Evolutionary conservation across 1,140 invertebrate genomes (phyloP), one percentile per base, ranked within the genome.

Genomic region (Bacillus rossius): DNA sequence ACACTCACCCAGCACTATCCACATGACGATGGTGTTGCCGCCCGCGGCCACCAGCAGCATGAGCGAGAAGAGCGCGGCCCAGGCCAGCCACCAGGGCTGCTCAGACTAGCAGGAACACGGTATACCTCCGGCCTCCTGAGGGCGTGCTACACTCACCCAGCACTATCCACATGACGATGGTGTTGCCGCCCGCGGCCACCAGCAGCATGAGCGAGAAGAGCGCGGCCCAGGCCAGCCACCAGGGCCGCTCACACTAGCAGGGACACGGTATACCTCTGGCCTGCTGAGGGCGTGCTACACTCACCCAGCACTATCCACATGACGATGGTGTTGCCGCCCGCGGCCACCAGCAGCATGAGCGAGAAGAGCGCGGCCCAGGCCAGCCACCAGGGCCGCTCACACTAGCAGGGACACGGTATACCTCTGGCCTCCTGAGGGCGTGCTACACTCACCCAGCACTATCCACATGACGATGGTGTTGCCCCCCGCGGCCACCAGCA

Each of bases 401-500:
- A 70, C n/a, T n/a, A n/a, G n/a, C n/a, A n/a, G n/a, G n/a, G n/a
- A n/a, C n/a, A n/a, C n/a, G n/a, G n/a, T n/a, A n/a, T n/a, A n/a
- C n/a, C n/a, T n/a, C n/a, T n/a, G n/a, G n/a, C n/a, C n/a, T n/a
- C n/a, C n/a, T n/a, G n/a, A 56, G 13, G 5, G 17, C 26, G 20
- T 75, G 69, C 2, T 69, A 65, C 45, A 73, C 80, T 81, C 75
- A 88, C 87, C 86, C 56, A 89, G 80, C 22, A 94, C 89, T 65
- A 94, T 94, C 91, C 91, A 94, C 63, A 93, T 89, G 29, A 94
- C 91, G 54, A 92, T 89, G 37, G 84, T 79, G 69, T 94, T 94
- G 8, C 92, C 92, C 5, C 84, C 81, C 34, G 87, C 86, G 2
- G 91, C 88, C 7, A 91, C 80, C 20, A 89, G 71, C 10, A 91